phyloP scores from a whole-genome alignment of 2,797 vertebrate species.

The Sebastes matsubarae region DNA sequence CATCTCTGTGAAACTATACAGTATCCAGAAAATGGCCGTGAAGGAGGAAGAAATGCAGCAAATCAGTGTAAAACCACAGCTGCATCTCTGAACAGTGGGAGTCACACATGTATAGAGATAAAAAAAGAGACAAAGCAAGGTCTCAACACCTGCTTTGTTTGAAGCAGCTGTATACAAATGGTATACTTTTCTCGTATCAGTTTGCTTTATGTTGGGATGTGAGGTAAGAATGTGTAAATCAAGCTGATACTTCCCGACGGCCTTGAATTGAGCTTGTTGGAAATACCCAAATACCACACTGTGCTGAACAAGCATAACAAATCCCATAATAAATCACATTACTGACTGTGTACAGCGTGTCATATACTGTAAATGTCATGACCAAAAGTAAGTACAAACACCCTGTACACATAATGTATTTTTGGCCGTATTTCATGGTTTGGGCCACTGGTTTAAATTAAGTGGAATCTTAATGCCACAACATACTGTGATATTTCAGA shows the following conservation, averaged over 20 bases:
- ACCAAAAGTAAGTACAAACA: background rate
- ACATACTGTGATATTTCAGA: background rate
- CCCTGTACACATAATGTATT: background rate
- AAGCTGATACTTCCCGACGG: background rate
- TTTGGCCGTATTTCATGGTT: background rate
- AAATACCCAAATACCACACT: slow-evolving; percentile 17
- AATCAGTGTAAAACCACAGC: slow-evolving; percentile 50
- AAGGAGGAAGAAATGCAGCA: slow-evolving; percentile 34
- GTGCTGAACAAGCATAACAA: background rate
- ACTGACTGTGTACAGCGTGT: background rate
- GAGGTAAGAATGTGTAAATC: background rate
- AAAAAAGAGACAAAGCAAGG: slow-evolving; percentile 22
- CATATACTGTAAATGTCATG: background rate
- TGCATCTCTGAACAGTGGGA: slow-evolving; percentile 36
- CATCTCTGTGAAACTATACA: slow-evolving; percentile 26
- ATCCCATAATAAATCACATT: slow-evolving; percentile 1
- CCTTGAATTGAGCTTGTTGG: background rate
- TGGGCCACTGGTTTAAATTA: background rate
- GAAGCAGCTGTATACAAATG: slow-evolving; percentile 12
- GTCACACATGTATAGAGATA: slow-evolving; percentile 26
- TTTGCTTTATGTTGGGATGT: slow-evolving; percentile 2
- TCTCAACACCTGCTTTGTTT: slow-evolving; percentile 38
- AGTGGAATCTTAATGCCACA: background rate
- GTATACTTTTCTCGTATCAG: background rate
- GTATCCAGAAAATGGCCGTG: slow-evolving; percentile 33